Base-by-base conservation (phyloP, 1,140 invertebrate species). In the Nephila pilipes region DNA sequence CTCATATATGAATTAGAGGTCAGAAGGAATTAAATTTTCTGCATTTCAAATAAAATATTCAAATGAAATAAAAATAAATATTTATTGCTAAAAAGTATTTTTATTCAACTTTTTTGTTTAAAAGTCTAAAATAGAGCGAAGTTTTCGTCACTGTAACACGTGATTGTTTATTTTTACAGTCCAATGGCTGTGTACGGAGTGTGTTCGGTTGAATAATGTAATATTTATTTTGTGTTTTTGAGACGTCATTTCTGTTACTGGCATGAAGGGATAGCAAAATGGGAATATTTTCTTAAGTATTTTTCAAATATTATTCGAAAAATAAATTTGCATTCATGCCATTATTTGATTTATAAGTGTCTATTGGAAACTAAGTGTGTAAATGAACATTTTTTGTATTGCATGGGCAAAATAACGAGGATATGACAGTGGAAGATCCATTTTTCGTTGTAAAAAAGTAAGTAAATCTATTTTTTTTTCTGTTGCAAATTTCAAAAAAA, bases 361-460 rank as follows among this genome's bases (percentile, higher is more conserved):
- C 69, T 83, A 6, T 83, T 83, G 46, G 18, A 83, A 55, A 57
- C 22, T 1, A 83, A 8, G 38, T 83, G 22, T 69, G 79, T 90
- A 79, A 87, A 87, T 75, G 91, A 54, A 93, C 63, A 58, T 93
- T 79, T 75, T 57, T 75, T 87, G 54, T 58, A 87, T 80, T 87
- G 91, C 63, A 93, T 93, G 91, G 91, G 55, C 91, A 79, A 75
- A 93, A 93, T 85, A 93, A 69, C 88, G 46, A 85, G 88, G 96
- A 96, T 96, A 99, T 98, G 98, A 98, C 98, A 97, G 97, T 98
- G 96, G 98, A 98, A 96, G 98, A 99, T 96, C 98, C 98, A 94
- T 99, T 98, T 96, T 98, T 98, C 96, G 98, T 98, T 96, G 98
- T 98, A 94, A 98, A 98, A 97, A 98, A 98, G 98, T 99, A 97